phyloP scores from a whole-genome alignment of 1,140 invertebrate species.

The Hylaeus anthracinus region DNA sequence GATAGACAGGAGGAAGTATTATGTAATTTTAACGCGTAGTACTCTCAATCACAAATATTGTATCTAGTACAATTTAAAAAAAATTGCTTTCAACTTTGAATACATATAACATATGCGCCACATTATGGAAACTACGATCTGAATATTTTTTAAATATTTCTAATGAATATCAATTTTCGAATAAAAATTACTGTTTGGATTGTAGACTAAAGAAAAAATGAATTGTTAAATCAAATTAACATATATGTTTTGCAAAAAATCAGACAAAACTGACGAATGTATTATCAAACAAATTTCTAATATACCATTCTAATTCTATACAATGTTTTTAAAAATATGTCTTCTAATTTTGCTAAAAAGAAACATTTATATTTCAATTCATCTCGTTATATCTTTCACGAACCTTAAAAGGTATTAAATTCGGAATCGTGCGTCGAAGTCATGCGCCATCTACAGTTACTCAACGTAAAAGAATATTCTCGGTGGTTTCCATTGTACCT shows the following conservation, averaged over 20 bases:
- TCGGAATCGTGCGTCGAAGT: neutral
- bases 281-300: neutral
- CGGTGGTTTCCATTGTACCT: neutral
- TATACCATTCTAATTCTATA: neutral
- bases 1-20: neutral
- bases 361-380: neutral
- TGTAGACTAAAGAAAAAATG: too few species aligned
- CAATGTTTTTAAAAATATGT: neutral
- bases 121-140: neutral
- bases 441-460: conserved; percentile 12
- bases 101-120: neutral
- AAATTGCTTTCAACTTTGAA: neutral
- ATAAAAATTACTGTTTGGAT: too few species aligned
- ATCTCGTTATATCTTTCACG: neutral
- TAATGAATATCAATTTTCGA: neutral
- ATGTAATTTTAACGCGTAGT: neutral
- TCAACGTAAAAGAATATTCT: conserved; percentile 12
- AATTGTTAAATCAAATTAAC: too few species aligned
- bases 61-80: neutral
- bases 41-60: neutral
- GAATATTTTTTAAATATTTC: neutral
- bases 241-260: neutral
- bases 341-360: neutral
- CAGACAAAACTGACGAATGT: too few species aligned
- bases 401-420: conserved; percentile 43